A percentile compares a stretch with the other conserved stretches of the same genome.
phyloP scores from a whole-genome alignment of 1,140 invertebrate genomes.

The Adelges cooleyi region DNA sequence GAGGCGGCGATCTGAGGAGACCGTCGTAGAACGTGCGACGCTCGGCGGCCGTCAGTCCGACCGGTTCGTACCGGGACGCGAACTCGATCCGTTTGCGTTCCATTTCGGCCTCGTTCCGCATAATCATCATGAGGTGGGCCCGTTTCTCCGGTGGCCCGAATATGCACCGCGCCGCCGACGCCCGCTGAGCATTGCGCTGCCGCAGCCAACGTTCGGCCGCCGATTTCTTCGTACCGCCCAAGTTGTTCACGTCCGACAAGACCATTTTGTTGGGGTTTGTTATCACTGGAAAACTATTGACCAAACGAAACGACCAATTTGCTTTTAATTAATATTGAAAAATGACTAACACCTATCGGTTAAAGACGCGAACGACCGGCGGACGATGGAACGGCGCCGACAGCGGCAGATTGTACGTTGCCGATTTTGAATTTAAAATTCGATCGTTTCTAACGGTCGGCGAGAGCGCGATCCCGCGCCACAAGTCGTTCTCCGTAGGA shows the following conservation, averaged over 20 bases:
- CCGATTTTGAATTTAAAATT: slow-evolving; percentile 20
- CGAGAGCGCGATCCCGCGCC: background rate
- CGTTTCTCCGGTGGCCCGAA: slow-evolving; percentile 16
- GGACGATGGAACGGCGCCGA: background rate
- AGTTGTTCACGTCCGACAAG: background rate
- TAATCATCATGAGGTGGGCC: background rate
- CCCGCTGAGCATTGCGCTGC: slow-evolving; percentile 2
- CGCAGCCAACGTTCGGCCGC: slow-evolving; percentile 10
- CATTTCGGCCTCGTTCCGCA: slow-evolving; percentile 10
- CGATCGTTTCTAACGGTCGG: slow-evolving; percentile 19
- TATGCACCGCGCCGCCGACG: slow-evolving; percentile 4
- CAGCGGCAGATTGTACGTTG: background rate
- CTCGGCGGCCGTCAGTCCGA: background rate
- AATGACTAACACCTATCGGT: background rate
- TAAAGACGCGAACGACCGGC: background rate
- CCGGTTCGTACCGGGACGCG: slow-evolving; percentile 8
- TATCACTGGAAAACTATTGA: no score
- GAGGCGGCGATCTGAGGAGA: background rate
- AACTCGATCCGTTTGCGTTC: slow-evolving; percentile 9
- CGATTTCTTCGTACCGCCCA: background rate
- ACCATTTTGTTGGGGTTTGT: background rate
- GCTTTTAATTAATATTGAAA: no score
- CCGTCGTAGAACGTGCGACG: slow-evolving; percentile 1
- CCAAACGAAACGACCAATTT: no score
- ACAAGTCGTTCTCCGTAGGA: background rate